Conservation (phyloP, 2,888 invertebrate species). For the Agrenia bidenticulata region DNA sequence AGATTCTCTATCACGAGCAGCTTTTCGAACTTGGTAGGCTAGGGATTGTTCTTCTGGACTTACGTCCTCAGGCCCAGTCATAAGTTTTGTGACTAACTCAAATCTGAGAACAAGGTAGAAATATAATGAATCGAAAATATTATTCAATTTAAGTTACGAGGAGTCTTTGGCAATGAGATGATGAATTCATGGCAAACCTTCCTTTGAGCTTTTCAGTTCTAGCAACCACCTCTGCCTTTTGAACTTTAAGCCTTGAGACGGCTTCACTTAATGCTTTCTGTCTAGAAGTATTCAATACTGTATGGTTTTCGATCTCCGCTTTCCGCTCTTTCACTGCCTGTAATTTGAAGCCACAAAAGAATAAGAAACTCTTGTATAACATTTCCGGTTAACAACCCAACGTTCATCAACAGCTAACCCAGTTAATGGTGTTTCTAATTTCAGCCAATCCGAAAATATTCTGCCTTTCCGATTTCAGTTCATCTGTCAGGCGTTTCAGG, state of each 20-base stretch:
- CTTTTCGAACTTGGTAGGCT: conserved; percentile 26
- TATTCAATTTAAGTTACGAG: too few species aligned
- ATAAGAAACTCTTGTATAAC: too few species aligned
- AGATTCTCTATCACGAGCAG: conserved; percentile 34
- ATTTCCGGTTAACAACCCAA: too few species aligned
- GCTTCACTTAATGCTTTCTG: conserved; percentile 31
- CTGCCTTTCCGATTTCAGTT: conserved; percentile 26
- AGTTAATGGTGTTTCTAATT: conserved; percentile 32
- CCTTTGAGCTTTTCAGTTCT: conserved; percentile 29
- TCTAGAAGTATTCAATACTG: conserved; percentile 23
- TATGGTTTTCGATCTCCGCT: conserved; percentile 32
- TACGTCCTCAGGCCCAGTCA: conserved; percentile 23
- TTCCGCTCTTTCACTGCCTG: conserved; percentile 39
- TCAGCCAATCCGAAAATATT: conserved; percentile 32
- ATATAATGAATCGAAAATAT: too few species aligned
- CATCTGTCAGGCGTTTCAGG: conserved; percentile 25
- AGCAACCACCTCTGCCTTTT: conserved; percentile 27
- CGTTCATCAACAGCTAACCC: conserved; percentile 28
- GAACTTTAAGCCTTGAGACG: conserved; percentile 30
- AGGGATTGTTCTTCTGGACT: conserved; percentile 30
- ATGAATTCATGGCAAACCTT: too few species aligned
- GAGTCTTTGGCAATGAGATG: too few species aligned
- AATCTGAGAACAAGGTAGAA: too few species aligned
- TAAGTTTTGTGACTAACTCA: conserved; percentile 27
- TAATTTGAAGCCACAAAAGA: neutral